Conservation (phyloP, 2,113 vertebrate species). For the Myiozetetes cayanensis region DNA sequence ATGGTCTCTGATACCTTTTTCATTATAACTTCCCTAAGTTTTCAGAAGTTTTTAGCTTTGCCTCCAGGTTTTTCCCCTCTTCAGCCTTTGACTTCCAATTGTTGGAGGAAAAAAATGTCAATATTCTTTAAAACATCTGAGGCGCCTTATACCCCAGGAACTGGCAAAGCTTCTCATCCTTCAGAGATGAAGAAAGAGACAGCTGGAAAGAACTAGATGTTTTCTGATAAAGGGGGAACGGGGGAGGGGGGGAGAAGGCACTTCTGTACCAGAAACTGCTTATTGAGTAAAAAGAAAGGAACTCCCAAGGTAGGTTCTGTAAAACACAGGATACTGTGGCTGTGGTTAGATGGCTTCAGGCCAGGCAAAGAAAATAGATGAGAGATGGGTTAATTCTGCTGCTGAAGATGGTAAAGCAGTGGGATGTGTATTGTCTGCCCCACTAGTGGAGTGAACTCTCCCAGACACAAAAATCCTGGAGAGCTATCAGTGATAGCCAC, state of each 20-base stretch:
- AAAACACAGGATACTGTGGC: not conserved
- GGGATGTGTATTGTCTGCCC: not conserved
- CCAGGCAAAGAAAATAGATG: not conserved
- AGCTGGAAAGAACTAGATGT: not conserved
- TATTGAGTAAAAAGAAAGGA: not conserved
- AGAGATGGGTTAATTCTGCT: not conserved
- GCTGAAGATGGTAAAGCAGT: not conserved
- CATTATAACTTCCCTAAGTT: not conserved
- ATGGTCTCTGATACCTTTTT: not conserved
- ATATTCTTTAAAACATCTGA: not conserved
- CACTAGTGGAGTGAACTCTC: not conserved
- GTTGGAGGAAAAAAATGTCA: not conserved
- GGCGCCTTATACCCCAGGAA: not conserved
- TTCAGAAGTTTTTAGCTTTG: not conserved
- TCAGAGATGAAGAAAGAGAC: not conserved
- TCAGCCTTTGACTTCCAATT: not conserved
- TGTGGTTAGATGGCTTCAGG: not conserved
- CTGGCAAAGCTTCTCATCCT: not conserved
- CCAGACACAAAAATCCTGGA: not conserved
- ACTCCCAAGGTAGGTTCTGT: not conserved
- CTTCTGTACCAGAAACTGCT: not conserved
- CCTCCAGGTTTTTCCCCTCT: not conserved
- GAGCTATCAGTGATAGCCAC: not conserved
- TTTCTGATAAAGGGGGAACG: not conserved
- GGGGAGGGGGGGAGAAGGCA: rapidly evolving